These are phyloP conservation scores for Columba livia DNA, from an alignment of 2,113 vertebrate genomes.

Conservation along the genomic window DNA sequence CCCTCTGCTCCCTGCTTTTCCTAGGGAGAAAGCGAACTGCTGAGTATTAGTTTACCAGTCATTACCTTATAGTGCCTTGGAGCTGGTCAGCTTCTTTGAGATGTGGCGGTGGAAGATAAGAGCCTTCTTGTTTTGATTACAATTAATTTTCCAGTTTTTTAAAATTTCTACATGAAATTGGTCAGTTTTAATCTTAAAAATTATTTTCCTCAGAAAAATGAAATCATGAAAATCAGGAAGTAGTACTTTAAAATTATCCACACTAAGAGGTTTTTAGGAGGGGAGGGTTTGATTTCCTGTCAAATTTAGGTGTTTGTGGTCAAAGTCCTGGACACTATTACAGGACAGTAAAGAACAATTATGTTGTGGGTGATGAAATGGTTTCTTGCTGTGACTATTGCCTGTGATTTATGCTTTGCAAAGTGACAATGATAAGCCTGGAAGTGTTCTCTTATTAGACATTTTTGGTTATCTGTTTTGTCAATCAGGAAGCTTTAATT, in stretches of 20 bases:
- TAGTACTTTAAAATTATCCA: background rate
- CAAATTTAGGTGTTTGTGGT: background rate
- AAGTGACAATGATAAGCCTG: background rate
- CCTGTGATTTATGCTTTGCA: background rate
- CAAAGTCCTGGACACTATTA: background rate
- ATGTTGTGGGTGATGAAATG: background rate
- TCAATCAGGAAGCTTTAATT: background rate
- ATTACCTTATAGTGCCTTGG: background rate
- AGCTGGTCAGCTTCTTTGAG: background rate
- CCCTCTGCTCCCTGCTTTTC: background rate
- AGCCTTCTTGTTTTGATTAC: background rate
- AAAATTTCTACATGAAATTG: background rate
- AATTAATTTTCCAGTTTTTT: background rate
- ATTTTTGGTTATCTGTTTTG: background rate
- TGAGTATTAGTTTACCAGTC: background rate
- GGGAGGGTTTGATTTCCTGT: background rate
- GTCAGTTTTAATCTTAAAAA: background rate
- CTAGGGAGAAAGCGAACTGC: background rate
- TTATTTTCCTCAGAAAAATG: background rate
- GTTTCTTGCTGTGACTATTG: background rate
- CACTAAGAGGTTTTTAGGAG: background rate
- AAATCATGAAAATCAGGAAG: background rate
- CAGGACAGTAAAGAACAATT: background rate
- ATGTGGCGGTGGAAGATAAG: background rate
- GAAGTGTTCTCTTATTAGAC: background rate